A percentile compares a stretch with the other conserved stretches of the same genome.
phyloP scores from a whole-genome alignment of 2,113 vertebrate species.

The Esox niger region DNA sequence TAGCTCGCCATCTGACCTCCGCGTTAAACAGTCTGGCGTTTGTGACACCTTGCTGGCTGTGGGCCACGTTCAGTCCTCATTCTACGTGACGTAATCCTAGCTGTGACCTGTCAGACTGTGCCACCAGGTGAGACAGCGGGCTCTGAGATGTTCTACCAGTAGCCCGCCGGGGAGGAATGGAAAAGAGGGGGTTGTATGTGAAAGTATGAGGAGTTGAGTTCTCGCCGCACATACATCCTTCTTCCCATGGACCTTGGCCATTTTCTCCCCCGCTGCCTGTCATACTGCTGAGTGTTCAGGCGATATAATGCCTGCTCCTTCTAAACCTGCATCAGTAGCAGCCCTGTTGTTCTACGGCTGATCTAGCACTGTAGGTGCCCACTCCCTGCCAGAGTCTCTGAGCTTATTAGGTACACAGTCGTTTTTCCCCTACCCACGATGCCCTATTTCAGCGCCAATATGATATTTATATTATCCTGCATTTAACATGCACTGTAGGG shows the following conservation, averaged over 20 bases:
- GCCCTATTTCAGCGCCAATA: too few species aligned
- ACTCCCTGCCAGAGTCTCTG: background rate
- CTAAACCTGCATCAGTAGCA: background rate
- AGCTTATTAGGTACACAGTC: background rate
- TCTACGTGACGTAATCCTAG: constrained; percentile 1
- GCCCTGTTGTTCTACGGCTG: background rate
- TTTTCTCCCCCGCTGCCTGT: background rate
- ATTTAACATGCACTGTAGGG: too few species aligned
- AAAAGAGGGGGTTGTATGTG: background rate
- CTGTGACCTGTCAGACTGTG: background rate
- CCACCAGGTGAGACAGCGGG: background rate
- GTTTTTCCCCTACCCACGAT: too few species aligned
- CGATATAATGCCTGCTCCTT: background rate
- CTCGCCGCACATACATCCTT: too few species aligned
- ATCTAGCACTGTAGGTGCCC: background rate
- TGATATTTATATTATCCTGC: too few species aligned
- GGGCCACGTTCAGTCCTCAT: background rate
- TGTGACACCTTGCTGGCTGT: background rate
- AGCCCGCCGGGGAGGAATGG: background rate
- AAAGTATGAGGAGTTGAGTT: background rate
- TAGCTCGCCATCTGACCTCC: background rate
- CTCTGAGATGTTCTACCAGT: background rate
- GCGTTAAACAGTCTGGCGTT: background rate
- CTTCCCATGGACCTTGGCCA: too few species aligned
- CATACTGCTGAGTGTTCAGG: background rate